Evolutionary conservation across 2,888 invertebrate genomes (phyloP).

Genomic region (Lacanobia oleracea): DNA sequence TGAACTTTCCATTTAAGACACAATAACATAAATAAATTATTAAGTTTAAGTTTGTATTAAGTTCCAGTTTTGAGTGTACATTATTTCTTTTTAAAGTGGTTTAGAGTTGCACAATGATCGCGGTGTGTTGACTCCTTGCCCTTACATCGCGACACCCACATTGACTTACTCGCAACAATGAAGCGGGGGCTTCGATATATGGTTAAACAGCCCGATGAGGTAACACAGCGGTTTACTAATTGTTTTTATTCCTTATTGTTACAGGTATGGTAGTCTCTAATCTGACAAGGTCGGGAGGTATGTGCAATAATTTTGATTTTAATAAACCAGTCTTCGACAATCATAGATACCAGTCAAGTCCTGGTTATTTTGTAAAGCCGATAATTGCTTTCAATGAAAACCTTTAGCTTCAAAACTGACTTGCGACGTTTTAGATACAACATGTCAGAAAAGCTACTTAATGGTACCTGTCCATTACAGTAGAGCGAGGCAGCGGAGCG

Average conservation of each 20-base stretch:
- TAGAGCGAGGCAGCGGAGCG: too few species aligned
- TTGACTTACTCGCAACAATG: constrained; percentile 82
- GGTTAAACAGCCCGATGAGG: constrained; percentile 80
- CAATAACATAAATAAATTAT: constrained; percentile 69
- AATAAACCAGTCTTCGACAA: constrained; percentile 33
- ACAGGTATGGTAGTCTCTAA: constrained; percentile 80
- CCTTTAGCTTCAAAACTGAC: constrained; percentile 44
- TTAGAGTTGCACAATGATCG: constrained; percentile 64
- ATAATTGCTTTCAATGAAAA: constrained; percentile 46
- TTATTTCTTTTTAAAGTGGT: constrained; percentile 53
- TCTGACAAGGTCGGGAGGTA: constrained; percentile 69
- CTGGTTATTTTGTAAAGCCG: constrained; percentile 36
- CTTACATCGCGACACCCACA: constrained; percentile 75
- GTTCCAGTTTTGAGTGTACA: constrained; percentile 61
- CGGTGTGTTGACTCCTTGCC: constrained; percentile 63
- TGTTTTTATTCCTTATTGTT: constrained; percentile 87
- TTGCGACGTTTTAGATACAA: constrained; percentile 41
- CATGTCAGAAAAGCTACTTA: constrained; percentile 47
- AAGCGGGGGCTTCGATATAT: constrained; percentile 86
- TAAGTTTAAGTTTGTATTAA: too few species aligned
- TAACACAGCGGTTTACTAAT: constrained; percentile 83
- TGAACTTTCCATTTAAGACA: constrained; percentile 53
- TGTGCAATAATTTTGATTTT: constrained; percentile 31
- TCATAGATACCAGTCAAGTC: constrained; percentile 7
- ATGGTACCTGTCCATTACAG: too few species aligned